phyloP scores from a whole-genome alignment of 2,113 vertebrate species.

The Zapus hudsonius region DNA sequence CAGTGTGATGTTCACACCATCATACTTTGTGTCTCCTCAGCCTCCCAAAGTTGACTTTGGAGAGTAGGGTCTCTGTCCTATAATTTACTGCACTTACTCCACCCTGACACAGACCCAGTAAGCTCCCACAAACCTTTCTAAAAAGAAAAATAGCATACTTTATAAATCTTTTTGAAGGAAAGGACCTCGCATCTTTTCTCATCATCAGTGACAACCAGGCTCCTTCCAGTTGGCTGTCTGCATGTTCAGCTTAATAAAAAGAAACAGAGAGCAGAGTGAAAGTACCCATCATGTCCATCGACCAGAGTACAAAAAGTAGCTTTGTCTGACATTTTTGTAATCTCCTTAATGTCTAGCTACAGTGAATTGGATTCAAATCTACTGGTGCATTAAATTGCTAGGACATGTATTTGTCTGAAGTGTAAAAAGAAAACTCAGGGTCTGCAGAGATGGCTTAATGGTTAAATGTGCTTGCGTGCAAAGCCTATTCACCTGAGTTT shows the following conservation, averaged over 20 bases:
- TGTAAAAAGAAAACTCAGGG: background rate
- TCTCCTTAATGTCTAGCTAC: background rate
- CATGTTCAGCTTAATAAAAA: background rate
- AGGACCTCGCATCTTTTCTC: background rate
- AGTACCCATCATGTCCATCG: background rate
- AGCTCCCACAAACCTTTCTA: background rate
- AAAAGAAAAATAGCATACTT: background rate
- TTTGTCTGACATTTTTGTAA: background rate
- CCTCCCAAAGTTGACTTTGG: background rate
- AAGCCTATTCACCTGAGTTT: too few relatives aligned
- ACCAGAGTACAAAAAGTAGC: background rate
- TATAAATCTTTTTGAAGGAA: background rate
- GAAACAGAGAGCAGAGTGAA: slow-evolving; percentile 3
- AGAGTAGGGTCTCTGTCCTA: background rate
- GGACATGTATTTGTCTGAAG: background rate
- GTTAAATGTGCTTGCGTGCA: too few relatives aligned
- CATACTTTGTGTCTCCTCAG: background rate
- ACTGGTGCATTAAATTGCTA: background rate
- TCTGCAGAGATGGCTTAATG: too few relatives aligned
- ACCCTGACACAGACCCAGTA: background rate
- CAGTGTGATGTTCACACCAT: background rate
- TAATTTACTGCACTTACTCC: background rate
- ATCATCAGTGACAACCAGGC: background rate
- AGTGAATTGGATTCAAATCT: background rate
- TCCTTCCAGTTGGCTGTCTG: background rate